Conservation (phyloP, 2,113 vertebrate species). For the Psammodynastes pulverulentus region DNA sequence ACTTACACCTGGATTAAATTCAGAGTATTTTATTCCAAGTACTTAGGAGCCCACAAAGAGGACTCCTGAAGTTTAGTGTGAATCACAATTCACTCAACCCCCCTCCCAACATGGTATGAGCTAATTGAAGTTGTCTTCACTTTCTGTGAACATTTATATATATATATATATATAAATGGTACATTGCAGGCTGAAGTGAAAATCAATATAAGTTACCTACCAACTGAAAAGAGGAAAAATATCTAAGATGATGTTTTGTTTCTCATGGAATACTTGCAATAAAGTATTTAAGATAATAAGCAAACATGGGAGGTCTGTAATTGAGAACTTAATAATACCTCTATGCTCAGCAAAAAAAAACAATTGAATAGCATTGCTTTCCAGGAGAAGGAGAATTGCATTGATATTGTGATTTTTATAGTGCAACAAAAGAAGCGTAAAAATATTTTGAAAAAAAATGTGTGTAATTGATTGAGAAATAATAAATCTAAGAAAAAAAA, state of each 20-base stretch:
- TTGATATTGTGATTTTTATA: neutral
- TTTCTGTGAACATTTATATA: neutral
- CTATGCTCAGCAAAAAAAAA: neutral
- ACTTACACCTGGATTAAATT: neutral
- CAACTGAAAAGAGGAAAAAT: constrained; percentile 16
- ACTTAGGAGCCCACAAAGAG: neutral
- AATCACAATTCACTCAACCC: neutral
- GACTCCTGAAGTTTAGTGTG: neutral
- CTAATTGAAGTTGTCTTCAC: neutral
- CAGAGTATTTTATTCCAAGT: neutral
- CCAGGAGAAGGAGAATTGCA: neutral
- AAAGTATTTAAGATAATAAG: constrained; percentile 54
- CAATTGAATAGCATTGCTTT: neutral
- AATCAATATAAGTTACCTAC: constrained; percentile 9
- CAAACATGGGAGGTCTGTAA: constrained; percentile 3
- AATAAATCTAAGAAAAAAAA: neutral
- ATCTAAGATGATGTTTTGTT: neutral
- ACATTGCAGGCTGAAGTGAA: constrained; percentile 15
- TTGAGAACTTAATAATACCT: constrained; percentile 3
- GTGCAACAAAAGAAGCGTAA: neutral
- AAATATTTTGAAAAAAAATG: neutral
- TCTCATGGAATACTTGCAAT: neutral
- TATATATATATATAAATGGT: neutral
- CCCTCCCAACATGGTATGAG: neutral
- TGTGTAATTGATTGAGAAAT: neutral